Evolutionary conservation across 2,797 vertebrate genomes (phyloP), one percentile per base, ranked within the genome.

Genomic region (Chrysocyon brachyurus): DNA sequence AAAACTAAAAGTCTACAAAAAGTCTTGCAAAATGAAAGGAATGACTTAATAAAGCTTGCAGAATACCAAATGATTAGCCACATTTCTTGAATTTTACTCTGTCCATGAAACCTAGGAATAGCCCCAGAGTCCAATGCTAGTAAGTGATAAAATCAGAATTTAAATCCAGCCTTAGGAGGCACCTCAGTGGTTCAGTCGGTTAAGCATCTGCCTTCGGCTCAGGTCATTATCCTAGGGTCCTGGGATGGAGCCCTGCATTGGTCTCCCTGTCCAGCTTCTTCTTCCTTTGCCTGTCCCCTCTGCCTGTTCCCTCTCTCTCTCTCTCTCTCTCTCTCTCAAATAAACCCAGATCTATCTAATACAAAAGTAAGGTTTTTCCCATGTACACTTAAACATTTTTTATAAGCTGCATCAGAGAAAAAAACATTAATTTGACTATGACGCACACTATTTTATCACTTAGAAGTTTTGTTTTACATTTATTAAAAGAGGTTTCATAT

Each of bases 21-120:
- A 84, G 56, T 84, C 56, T 73, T 94, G 52, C 26, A 87, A 73
- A 90, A 70, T 64, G 24, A 87, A 90, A 70, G 59, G 21, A 85
- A 70, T 68, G n/a, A 68, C 66, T 87, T 94, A 22, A 78, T 85
- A 90, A 87, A 77, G 21, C 24, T 83, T 84, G 10, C 8, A 82
- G 59, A 61, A 86, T 85, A 46, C 26, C n/a, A 87, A 49, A 87
- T 75, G 26, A 72, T 77, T 87, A 90, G 9, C 12, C 75, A 87
- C 24, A 57, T 57, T 77, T 70, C 82, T 26, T 26, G 61, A 24
- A 87, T 64, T 92, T 83, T 78, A 75, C 36, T 79, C 24, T 87
- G 21, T 87, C 54, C 57, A 3, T 49, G 49, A 92, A 56, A 64
- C 21, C 61, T 87, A 36, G 11, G 70, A 87, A 83, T 21, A 72